These are phyloP conservation scores for Polypterus senegalus DNA, from an alignment of 2,113 vertebrate species.

Conservation along the genomic window DNA sequence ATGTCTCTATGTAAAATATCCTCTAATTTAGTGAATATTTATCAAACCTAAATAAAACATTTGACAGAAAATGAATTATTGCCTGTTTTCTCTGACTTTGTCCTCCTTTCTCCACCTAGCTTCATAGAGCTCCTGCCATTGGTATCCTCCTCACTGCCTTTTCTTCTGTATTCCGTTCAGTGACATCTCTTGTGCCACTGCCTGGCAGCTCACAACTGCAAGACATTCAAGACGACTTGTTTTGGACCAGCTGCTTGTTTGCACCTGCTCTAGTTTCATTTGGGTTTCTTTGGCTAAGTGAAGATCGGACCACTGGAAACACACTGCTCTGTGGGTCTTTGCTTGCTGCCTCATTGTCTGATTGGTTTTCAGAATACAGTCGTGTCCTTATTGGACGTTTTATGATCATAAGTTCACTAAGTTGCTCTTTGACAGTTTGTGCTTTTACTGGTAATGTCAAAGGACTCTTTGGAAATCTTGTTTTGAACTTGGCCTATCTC, in stretches of 20 bases:
- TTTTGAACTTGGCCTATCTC: constrained; percentile 41
- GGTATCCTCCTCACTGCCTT: constrained; percentile 44
- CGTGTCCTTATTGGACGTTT: constrained; percentile 40
- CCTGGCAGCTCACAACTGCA: constrained; percentile 10
- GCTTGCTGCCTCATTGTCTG: constrained; percentile 33
- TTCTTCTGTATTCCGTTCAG: constrained; percentile 29
- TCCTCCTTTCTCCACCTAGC: constrained; percentile 20
- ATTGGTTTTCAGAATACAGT: constrained; percentile 43
- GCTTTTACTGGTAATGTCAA: constrained; percentile 40
- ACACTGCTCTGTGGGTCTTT: constrained; percentile 43
- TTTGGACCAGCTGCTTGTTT: constrained; percentile 38
- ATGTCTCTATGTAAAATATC: no score
- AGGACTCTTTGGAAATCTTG: constrained; percentile 38
- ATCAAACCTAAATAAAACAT: no score
- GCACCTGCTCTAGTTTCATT: constrained; percentile 42
- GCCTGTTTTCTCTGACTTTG: neutral
- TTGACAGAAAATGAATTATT: no score
- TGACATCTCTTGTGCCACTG: constrained; percentile 17
- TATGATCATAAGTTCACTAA: constrained; percentile 42
- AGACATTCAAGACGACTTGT: constrained; percentile 31
- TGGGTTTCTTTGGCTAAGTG: constrained; percentile 51
- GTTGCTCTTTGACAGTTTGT: constrained; percentile 49
- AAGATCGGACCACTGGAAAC: constrained; percentile 42
- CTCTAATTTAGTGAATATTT: no score
- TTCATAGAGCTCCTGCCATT: constrained; percentile 48